phyloP scores from a whole-genome alignment of 2,113 vertebrate genomes.

The Procavia capensis region DNA sequence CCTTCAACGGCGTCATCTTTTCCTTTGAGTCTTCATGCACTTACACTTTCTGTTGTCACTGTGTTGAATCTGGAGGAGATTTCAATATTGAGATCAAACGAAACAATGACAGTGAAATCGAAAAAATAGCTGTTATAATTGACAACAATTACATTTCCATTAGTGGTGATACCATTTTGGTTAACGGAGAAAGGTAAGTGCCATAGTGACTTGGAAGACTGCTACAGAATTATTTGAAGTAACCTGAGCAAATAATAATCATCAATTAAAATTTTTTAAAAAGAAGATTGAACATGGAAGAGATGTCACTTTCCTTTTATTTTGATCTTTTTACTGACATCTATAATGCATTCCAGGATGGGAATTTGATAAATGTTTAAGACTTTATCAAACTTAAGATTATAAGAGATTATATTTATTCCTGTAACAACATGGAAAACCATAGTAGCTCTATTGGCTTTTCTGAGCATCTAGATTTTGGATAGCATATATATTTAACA shows the following conservation, averaged over 20 bases:
- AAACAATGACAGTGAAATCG: conserved; percentile 39
- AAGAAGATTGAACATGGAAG: background rate
- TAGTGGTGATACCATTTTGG: background rate
- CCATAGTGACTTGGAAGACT: background rate
- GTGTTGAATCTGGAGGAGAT: conserved; percentile 72
- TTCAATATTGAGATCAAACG: conserved; percentile 78
- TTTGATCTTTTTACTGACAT: background rate
- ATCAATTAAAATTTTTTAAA: background rate
- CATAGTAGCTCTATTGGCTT: background rate
- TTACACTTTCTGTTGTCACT: conserved; percentile 74
- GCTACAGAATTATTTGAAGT: background rate
- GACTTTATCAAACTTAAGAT: background rate
- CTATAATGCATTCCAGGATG: background rate
- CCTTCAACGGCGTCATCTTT: conserved; percentile 63
- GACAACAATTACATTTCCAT: conserved; percentile 72
- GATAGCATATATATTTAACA: background rate
- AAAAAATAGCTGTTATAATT: conserved; percentile 63
- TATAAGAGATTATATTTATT: background rate
- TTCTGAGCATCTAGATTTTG: background rate
- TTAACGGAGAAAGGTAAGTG: conserved; percentile 79
- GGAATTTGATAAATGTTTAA: background rate
- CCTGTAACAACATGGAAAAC: background rate
- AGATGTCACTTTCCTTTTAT: background rate
- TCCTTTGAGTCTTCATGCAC: conserved; percentile 61
- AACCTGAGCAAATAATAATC: background rate